Evolutionary conservation across 2,888 invertebrate genomes (phyloP), one percentile per base, ranked within the genome.

Genomic region (Hyles lineata): DNA sequence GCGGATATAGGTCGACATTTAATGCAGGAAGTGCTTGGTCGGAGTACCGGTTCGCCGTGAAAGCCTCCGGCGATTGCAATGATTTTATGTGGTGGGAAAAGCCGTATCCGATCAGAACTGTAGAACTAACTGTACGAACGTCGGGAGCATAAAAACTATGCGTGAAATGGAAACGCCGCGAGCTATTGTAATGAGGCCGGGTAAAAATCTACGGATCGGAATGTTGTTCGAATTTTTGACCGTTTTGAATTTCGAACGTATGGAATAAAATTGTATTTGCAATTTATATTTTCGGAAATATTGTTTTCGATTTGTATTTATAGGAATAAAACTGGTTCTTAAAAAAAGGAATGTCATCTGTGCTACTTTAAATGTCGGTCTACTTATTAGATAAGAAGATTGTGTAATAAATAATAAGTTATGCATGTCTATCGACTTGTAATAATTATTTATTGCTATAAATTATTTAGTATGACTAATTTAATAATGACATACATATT

Each of bases 31-130:
- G 82, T 83, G 70, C 72, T 76, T 74, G 15, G 67, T 6, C 17
- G 35, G 74, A 76, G 72, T 75, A 83, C 87, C 80, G 82, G 87
- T 86, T 87, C 29, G 76, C 87, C 87, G 87, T 87, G 87, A 87
- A 87, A 87, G 87, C 83, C 79, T 79, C 62, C 74, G 74, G 25
- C 55, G 70, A 50, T 17, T 19, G 59, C 71, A 71, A 52, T 71
- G 62, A 43, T 71, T 29, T 23, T 62, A 43, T 72, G 72, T 59
- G 63, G 72, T 72, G 70, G 21, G 70, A 72, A 72, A 72, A 32
- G 70, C 59, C 7, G 29, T 58, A 50, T 70, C 61, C 70, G 61
- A 61, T 29, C 60, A 62, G 25, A 19, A 72, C 43, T 21, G 63
- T 63, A 23, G 35, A 1, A 50, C 50, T 50, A 67, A 67, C 67